phyloP scores from a whole-genome alignment of 2,113 vertebrate genomes.

The Festucalex cinctus region DNA sequence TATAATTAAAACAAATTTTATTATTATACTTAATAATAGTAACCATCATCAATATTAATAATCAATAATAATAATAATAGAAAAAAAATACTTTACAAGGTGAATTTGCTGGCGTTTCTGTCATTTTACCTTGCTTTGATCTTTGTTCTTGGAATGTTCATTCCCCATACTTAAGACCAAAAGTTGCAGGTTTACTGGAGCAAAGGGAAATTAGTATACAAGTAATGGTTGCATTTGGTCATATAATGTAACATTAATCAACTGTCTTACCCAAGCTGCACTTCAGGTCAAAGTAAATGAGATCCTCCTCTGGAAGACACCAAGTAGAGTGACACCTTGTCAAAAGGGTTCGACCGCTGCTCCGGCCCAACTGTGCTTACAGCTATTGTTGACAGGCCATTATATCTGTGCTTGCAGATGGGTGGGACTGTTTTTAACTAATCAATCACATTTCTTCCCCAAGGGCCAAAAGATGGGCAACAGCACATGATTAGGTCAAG shows the following conservation, averaged over 20 bases:
- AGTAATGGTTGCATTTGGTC: background rate
- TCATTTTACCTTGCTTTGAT: conserved; percentile 44
- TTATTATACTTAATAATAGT: background rate
- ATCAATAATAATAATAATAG: background rate
- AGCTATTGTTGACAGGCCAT: conserved; percentile 12
- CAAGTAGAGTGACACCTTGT: background rate
- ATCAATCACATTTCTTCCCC: conserved; percentile 35
- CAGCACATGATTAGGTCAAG: conserved; percentile 31
- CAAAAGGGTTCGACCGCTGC: conserved; percentile 1
- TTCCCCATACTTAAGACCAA: conserved; percentile 66
- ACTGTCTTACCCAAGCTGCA: conserved; percentile 35
- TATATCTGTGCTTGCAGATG: conserved; percentile 51
- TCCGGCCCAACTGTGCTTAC: conserved; percentile 35
- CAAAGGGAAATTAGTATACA: background rate
- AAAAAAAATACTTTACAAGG: background rate
- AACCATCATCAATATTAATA: background rate
- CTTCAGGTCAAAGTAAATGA: conserved; percentile 11
- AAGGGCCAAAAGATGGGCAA: background rate
- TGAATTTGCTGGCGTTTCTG: background rate
- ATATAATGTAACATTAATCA: background rate
- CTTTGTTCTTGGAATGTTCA: conserved; percentile 41
- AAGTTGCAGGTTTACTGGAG: conserved; percentile 4
- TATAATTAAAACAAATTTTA: background rate
- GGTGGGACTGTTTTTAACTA: conserved; percentile 57
- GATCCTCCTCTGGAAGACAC: conserved; percentile 18